Evolutionary conservation across 2,113 vertebrate species (phyloP).

Genomic region (Ictidomys tridecemlineatus): DNA sequence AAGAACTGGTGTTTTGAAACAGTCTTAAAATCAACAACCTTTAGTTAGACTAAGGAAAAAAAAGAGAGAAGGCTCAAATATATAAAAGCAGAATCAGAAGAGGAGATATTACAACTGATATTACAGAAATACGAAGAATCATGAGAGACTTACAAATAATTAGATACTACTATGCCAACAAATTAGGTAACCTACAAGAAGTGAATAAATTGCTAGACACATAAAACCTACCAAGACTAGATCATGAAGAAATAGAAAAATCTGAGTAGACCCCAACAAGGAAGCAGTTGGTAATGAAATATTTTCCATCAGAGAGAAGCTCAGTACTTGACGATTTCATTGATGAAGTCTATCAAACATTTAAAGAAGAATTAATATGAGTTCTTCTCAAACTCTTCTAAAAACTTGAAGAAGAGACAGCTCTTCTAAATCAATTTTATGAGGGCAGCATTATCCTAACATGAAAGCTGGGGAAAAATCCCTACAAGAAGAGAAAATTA

Average conservation of each 20-base stretch:
- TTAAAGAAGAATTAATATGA: background rate
- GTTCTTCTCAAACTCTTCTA: background rate
- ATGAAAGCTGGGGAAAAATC: background rate
- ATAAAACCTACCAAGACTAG: background rate
- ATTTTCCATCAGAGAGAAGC: background rate
- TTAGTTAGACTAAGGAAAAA: background rate
- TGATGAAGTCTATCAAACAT: background rate
- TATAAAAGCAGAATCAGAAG: background rate
- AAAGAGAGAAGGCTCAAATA: background rate
- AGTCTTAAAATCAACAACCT: background rate
- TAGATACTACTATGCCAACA: background rate
- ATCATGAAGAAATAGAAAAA: background rate
- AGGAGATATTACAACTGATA: background rate
- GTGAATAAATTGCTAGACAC: background rate
- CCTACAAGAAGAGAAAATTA: background rate
- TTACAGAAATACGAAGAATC: background rate
- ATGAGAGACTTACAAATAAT: background rate
- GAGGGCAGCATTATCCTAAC: background rate
- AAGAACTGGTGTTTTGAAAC: background rate
- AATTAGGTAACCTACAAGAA: background rate
- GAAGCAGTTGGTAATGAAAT: background rate
- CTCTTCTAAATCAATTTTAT: background rate
- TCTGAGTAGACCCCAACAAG: background rate
- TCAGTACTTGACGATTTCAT: background rate
- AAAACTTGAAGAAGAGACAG: background rate